Conservation (phyloP, 2,113 vertebrate species). For the Hydrochoerus hydrochaeris region DNA sequence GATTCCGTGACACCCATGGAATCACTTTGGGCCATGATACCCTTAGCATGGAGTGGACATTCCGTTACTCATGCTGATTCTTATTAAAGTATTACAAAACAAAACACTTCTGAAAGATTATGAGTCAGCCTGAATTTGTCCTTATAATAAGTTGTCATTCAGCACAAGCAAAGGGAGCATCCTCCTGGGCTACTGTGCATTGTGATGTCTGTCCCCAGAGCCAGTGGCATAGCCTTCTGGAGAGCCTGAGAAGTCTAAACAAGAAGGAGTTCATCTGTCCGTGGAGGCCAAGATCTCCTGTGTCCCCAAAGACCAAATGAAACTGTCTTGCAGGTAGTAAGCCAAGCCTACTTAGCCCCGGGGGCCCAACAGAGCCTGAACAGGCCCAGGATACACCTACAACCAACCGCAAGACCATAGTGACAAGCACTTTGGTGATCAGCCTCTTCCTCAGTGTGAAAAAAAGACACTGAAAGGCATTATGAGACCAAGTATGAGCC, state of each 20-base stretch:
- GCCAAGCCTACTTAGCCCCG: rapidly evolving
- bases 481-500: no score
- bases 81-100: rapidly evolving
- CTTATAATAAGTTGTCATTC: no score
- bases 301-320: background rate
- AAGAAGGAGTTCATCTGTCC: background rate
- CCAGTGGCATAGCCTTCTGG: no score
- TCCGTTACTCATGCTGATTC: rapidly evolving
- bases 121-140: rapidly evolving
- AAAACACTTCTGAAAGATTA: rapidly evolving
- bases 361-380: background rate
- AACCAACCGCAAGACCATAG: rapidly evolving
- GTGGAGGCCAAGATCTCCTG: no score
- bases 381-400: rapidly evolving
- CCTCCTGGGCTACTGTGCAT: rapidly evolving
- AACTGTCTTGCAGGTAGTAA: rapidly evolving
- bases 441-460: background rate
- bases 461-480: no score
- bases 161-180: rapidly evolving
- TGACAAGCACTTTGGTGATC: rapidly evolving
- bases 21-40: background rate
- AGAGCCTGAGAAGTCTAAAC: rapidly evolving
- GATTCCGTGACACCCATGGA: rapidly evolving
- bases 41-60: rapidly evolving
- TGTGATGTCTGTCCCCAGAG: background rate